Percentiles rank a stretch among this genome's conserved stretches.
Conservation (phyloP, 1,140 invertebrate genomes). For the Agraylea sexmaculata region DNA sequence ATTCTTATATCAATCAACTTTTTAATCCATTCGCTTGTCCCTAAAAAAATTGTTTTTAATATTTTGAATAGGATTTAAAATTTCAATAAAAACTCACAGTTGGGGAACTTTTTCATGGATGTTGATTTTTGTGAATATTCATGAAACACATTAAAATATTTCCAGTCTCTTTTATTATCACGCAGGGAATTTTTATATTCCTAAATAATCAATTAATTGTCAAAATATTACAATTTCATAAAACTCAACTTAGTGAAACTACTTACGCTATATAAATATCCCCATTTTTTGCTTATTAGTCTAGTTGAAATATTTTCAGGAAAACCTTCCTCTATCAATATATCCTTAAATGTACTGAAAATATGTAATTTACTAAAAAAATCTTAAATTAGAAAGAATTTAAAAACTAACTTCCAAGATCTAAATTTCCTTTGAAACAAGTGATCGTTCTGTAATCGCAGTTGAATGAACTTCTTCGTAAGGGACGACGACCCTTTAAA, state of each 20-base stretch:
- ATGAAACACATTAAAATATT: constrained; percentile 16
- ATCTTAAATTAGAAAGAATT: not conserved
- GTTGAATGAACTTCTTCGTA: constrained; percentile 11
- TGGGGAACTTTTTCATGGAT: constrained; percentile 11
- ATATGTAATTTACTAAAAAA: constrained; percentile 1
- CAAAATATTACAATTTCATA: not conserved
- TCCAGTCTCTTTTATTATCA: constrained; percentile 15
- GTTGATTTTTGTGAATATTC: constrained; percentile 9
- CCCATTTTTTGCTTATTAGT: constrained; percentile 19
- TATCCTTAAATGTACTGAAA: constrained; percentile 14
- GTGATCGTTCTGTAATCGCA: constrained; percentile 16
- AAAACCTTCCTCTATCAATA: constrained; percentile 9
- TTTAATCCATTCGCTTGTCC: constrained; percentile 15
- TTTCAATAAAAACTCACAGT: constrained; percentile 13
- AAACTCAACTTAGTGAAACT: constrained; percentile 12
- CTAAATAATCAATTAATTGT: not conserved
- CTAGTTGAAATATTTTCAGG: constrained; percentile 5
- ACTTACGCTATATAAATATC: constrained; percentile 9
- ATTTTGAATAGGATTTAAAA: not conserved
- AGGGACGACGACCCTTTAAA: constrained; percentile 15
- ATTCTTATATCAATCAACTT: constrained; percentile 14
- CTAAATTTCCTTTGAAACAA: constrained; percentile 16
- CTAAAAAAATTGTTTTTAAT: constrained; percentile 7
- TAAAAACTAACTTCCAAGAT: constrained; percentile 17
- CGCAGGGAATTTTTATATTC: not conserved